phyloP scores from a whole-genome alignment of 2,113 vertebrate genomes.

The Eulemur rufifrons region DNA sequence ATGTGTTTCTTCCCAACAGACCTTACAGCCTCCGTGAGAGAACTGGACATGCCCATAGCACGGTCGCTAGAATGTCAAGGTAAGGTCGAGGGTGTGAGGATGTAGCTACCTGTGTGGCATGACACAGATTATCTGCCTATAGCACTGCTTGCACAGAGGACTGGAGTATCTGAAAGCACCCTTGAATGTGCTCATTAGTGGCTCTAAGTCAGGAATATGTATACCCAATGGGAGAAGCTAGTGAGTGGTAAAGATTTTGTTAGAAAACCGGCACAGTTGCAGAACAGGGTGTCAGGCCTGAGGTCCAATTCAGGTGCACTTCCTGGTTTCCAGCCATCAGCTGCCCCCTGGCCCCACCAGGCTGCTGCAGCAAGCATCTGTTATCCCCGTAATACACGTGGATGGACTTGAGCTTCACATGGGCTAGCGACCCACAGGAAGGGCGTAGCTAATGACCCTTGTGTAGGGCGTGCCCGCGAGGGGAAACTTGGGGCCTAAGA shows the following conservation, averaged over 20 bases:
- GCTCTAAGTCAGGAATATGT: neutral
- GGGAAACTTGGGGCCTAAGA: rapidly evolving
- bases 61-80: rapidly evolving
- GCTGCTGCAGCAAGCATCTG: rapidly evolving
- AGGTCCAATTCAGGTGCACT: neutral
- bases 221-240: rapidly evolving
- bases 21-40: rapidly evolving
- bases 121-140: rapidly evolving
- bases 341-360: neutral
- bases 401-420: neutral
- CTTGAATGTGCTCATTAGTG: rapidly evolving
- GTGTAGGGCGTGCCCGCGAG: neutral
- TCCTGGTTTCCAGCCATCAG: neutral
- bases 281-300: rapidly evolving
- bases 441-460: neutral
- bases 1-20: rapidly evolving
- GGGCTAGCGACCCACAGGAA: neutral
- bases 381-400: rapidly evolving
- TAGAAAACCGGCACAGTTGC: neutral
- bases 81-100: rapidly evolving
- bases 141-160: neutral
- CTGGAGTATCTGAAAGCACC: rapidly evolving
- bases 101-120: too few relatives aligned
- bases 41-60: rapidly evolving
- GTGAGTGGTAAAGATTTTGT: rapidly evolving